Conservation (phyloP, 2,888 invertebrate genomes). For the Pediacus dermestoides region DNA sequence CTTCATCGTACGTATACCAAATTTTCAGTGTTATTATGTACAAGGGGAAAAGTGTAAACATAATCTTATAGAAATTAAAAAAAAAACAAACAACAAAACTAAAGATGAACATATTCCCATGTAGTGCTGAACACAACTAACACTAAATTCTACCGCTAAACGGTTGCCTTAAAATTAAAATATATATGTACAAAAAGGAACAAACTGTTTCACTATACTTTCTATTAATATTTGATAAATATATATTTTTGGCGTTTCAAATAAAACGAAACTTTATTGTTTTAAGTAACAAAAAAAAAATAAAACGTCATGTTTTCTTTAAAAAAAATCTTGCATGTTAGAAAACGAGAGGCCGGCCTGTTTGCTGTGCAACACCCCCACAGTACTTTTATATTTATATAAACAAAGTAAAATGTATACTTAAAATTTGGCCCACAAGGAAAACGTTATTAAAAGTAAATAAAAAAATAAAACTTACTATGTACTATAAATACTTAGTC, state of each 20-base stretch:
- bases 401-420: too few species aligned
- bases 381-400: too few species aligned
- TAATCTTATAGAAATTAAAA: constrained; percentile 31
- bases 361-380: too few species aligned
- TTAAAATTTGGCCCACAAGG: too few species aligned
- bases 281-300: constrained; percentile 49
- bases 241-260: constrained; percentile 51
- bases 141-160: constrained; percentile 25
- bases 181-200: constrained; percentile 43
- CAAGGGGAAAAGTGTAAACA: constrained; percentile 29
- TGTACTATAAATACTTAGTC: too few species aligned
- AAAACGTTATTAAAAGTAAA: too few species aligned
- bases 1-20: constrained; percentile 52
- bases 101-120: constrained; percentile 31
- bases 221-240: constrained; percentile 45
- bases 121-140: constrained; percentile 28
- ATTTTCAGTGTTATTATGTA: constrained; percentile 42
- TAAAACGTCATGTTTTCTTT: constrained; percentile 41
- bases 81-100: constrained; percentile 43
- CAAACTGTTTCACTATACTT: constrained; percentile 48
- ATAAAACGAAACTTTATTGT: constrained; percentile 46
- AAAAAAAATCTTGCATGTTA: constrained; percentile 5
- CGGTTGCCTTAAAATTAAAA: constrained; percentile 34
- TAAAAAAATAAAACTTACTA: too few species aligned
- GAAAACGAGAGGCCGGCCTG: constrained; percentile 11